A percentile compares a stretch with the other conserved stretches of the same genome.
These are phyloP conservation scores for Noctilio leporinus DNA, from an alignment of 2,113 vertebrate species.

Conservation along the genomic window DNA sequence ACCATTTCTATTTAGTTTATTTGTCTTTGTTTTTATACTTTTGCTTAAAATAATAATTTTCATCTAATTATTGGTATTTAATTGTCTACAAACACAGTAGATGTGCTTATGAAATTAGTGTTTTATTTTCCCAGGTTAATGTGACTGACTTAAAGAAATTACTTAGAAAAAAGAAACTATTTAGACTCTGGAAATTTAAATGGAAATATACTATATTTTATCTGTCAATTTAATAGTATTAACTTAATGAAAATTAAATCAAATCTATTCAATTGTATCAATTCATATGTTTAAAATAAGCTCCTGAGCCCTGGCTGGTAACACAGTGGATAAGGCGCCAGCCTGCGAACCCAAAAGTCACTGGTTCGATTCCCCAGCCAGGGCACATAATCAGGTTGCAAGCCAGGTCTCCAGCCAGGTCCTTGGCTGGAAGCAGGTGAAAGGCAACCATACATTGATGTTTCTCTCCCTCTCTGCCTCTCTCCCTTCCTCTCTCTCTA, in stretches of 20 bases:
- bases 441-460: no score
- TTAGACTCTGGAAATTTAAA: neutral
- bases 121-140: neutral
- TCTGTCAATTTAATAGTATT: neutral
- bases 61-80: neutral
- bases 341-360: no score
- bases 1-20: neutral
- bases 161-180: neutral
- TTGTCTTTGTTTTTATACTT: neutral
- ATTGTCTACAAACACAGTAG: neutral
- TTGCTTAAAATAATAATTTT: constrained; percentile 1
- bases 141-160: neutral
- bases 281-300: neutral
- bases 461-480: no score
- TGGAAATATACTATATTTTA: neutral
- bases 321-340: no score
- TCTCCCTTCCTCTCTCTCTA: no score
- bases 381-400: no score
- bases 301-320: no score
- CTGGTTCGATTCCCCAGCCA: no score
- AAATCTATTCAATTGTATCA: neutral
- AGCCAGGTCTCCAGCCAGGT: no score
- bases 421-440: no score
- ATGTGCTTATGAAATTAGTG: neutral
- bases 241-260: neutral